Evolutionary conservation across 1,140 invertebrate genomes (phyloP), one percentile per base, ranked within the genome.

Genomic region (Luehdorfia chinensis): DNA sequence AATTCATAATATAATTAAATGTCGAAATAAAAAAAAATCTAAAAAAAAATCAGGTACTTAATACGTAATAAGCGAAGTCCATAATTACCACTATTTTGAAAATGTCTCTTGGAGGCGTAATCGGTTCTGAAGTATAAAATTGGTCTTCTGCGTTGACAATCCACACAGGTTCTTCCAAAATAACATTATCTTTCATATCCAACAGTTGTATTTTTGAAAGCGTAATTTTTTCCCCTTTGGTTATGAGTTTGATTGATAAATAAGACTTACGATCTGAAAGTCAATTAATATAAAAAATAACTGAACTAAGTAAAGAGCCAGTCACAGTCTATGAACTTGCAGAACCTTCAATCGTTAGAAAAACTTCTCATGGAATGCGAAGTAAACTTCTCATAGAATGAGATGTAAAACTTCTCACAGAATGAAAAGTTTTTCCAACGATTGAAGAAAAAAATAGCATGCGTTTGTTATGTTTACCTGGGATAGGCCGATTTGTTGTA

Each of bases 71-170:
- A 11, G 1, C 11, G 0, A 15, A 5, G 7, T 1, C 16, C 18
- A 13, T 37, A 54, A 52, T 64, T 50, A 68, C 65, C 16, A 36
- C 19, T 39, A 68, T 44, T 37, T 47, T 55, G 21, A 68, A 68
- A 28, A 36, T 47, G 11, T 28, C 21, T 2, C 33, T 39, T 6
- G 60, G 60, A 1, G 52, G 36, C 7, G 16, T 2, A 23, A 64
- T 34, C 7, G 27, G 28, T n/a, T 53, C 28, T 0, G 52, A 55
- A 1, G 34, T 25, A 14, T 67, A 67, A 5, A 49, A 47, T 23
- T 56, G 21, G 12, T 45, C 11, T 13, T 51, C 47, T 50, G 54
- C 30, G 27, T 64, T 28, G 1, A 59, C 11, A 15, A 52, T 21
- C 16, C 13, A 23, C 7, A 63, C 13, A 5, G 39, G 47, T 19